phyloP scores from a whole-genome alignment of 2,888 invertebrate species.

The Endotricha flammealis region DNA sequence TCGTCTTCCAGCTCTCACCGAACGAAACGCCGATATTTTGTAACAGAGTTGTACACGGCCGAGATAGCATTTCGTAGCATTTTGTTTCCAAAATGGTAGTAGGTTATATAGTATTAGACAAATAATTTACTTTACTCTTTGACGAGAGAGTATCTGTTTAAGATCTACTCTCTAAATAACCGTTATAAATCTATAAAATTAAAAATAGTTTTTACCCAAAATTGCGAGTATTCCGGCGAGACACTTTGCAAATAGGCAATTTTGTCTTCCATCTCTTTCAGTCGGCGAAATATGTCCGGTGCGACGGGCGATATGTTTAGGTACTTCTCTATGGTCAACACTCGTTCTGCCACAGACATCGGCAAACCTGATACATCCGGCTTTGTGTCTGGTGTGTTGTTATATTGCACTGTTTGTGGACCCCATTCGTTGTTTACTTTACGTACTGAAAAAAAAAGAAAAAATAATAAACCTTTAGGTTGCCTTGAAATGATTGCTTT shows the following conservation, averaged over 20 bases:
- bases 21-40: too few relatives aligned
- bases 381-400: slow-evolving; percentile 7
- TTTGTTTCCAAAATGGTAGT: too few relatives aligned
- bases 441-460: slow-evolving; percentile 80
- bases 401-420: slow-evolving; percentile 72
- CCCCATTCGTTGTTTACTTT: slow-evolving; percentile 84
- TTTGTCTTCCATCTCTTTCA: slow-evolving; percentile 86
- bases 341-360: slow-evolving; percentile 82
- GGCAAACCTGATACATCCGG: slow-evolving; percentile 52
- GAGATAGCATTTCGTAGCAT: too few relatives aligned
- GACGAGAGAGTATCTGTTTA: too few relatives aligned
- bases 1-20: too few relatives aligned
- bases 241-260: slow-evolving; percentile 84
- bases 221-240: slow-evolving; percentile 89
- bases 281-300: slow-evolving; percentile 81
- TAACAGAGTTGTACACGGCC: too few relatives aligned
- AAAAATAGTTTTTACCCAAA: slow-evolving; percentile 54
- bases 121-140: too few relatives aligned
- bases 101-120: too few relatives aligned
- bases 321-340: slow-evolving; percentile 81
- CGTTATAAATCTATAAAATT: not conserved
- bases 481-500: too few relatives aligned
- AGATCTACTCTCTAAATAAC: too few relatives aligned
- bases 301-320: slow-evolving; percentile 78
- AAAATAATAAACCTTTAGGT: too few relatives aligned